Evolutionary conservation across 2,888 invertebrate species (phyloP), one percentile per base, ranked within the genome.

Genomic region (Calameuta filiformis): DNA sequence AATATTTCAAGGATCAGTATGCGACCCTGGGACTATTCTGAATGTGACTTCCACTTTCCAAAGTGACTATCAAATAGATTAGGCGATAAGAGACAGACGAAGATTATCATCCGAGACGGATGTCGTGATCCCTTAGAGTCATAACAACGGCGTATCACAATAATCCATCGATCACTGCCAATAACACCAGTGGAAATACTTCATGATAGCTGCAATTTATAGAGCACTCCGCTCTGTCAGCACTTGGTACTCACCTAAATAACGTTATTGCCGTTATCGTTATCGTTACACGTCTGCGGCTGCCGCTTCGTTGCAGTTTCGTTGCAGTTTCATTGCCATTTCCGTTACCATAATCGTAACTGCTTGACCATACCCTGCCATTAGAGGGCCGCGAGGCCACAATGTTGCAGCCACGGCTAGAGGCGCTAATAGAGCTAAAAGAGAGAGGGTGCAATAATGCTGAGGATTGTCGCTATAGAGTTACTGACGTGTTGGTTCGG

Each of bases 401-500:
- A 56, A 23, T 9, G 56, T 23, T 56, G 9, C 56, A 23, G 40
- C 40, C 6, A 40, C 40, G 15, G 4, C 40, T 40, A 40, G 23
- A 56, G 56, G 9, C 56, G 56, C 56, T 23, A 23, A 56, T 56
- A 56, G 56, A 56, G 56, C 56, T 56, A 56, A 56, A 56, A 56
- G 56, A 23, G 56, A 56, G 56, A 9, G 23, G 56, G 56, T 82
- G 56, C 82, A 81, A 83, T 87, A 85, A 87, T 84, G 78, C 82
- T 81, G 83, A 86, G 81, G 82, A 88, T 85, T 83, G 84, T 89
- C 83, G 79, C 87, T 87, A 88, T 88, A 89, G 89, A 90, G 87
- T 90, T 90, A 90, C 89, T 90, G 89, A 89, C 87, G 86, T 90
- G 87, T 90, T 90, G 90, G 90, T 91, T 89, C 90, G 91, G 87